Base-by-base conservation (phyloP, 1,140 invertebrate species). In the Sitophilus oryzae region DNA sequence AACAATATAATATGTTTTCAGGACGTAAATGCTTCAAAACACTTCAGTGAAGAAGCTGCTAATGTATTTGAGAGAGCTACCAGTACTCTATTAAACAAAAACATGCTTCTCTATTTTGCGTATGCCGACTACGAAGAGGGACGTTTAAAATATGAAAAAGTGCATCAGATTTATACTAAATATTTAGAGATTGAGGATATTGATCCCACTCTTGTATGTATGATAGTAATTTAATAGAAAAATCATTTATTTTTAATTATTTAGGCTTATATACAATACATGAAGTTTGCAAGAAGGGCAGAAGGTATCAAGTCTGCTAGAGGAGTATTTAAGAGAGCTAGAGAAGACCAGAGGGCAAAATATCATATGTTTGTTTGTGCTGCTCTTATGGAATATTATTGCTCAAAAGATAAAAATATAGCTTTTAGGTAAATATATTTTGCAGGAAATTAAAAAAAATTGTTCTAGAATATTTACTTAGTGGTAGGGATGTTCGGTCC, bases 61-160 rank as follows among this genome's bases (percentile, higher is more conserved):
- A 88, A 85, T 18, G 90, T 99, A 63, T 94, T 96, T 68, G 96
- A 99, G 71, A 76, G 95, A 42, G 93, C 93, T 0, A 92, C 91
- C 1, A 87, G 84, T 54, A 84, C 87, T 0, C 80, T 95, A 1
- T 80, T 99, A 37, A 90, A 88, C 35, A 89, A 89, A 62, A 97
- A 93, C 71, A 91, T 93, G 75, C 75, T 99, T 14, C 72, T 99
- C 3, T 95, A 98, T 70, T 99, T 99, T 76, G 93, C 96, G 0
- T 96, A 98, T 71, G 94, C 96, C 1, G 97, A 99, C 75, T 99
- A 98, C 69, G 96, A 99, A 76, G 96, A 99, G 77, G 89, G 93
- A 21, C 76, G 95, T 40, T 82, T 97, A 64, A 95, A 96, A 68
- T 96, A 95, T 71, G 93, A 98, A 55, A 96, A 96, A 79, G 95